A percentile compares a stretch with the other conserved stretches of the same genome.
Evolutionary conservation across 1,140 invertebrate genomes (phyloP).

Genomic region (Camponotus vicinus): DNA sequence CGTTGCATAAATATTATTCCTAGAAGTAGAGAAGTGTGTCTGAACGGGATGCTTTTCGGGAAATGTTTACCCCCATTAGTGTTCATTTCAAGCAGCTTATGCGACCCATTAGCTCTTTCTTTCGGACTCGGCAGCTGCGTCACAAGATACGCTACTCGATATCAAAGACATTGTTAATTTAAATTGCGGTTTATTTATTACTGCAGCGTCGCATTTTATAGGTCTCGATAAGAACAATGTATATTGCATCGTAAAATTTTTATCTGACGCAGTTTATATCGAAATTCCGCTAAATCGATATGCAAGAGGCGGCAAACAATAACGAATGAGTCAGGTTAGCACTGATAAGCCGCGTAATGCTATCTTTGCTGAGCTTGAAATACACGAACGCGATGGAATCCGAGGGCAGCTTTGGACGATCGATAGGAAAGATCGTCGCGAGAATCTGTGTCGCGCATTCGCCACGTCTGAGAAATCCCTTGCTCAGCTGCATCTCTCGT

Average conservation of each 20-base stretch:
- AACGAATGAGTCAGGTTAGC: background rate
- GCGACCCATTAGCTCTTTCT: conserved; percentile 66
- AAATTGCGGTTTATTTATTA: conserved; percentile 31
- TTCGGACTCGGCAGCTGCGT: conserved; percentile 7
- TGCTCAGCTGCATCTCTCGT: conserved; percentile 45
- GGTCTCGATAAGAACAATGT: conserved; percentile 5
- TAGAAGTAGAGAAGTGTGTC: conserved; percentile 48
- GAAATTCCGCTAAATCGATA: conserved; percentile 45
- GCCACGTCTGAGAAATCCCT: conserved; percentile 65
- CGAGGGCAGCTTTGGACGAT: conserved; percentile 13
- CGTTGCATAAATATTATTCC: conserved; percentile 72
- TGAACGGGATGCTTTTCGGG: conserved; percentile 54
- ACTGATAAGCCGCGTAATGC: conserved; percentile 52
- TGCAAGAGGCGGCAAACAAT: conserved; percentile 34
- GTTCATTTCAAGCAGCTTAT: conserved; percentile 63
- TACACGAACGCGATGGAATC: conserved; percentile 44
- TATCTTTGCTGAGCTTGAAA: conserved; percentile 35
- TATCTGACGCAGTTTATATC: conserved; percentile 29
- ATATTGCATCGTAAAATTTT: conserved; percentile 35
- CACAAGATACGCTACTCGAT: conserved; percentile 9
- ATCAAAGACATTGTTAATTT: conserved; percentile 37
- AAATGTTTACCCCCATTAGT: conserved; percentile 72
- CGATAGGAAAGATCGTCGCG: conserved; percentile 18
- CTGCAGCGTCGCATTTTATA: background rate
- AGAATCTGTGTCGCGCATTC: conserved; percentile 61